phyloP scores from a whole-genome alignment of 2,797 vertebrate genomes.

The Molothrus aeneus region DNA sequence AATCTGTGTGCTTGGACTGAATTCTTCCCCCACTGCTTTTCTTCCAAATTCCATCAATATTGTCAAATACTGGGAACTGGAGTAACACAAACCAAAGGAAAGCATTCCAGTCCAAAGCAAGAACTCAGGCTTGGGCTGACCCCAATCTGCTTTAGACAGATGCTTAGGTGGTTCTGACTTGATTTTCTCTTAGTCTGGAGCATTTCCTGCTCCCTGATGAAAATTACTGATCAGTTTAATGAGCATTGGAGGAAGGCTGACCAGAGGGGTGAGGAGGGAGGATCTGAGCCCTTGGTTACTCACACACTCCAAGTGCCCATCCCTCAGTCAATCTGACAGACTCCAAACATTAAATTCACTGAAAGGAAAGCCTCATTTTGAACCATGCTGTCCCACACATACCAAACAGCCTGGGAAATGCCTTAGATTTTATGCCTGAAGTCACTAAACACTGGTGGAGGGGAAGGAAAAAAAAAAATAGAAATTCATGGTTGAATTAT shows the following conservation, averaged over 20 bases:
- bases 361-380: constrained; percentile 60
- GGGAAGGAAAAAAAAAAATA: not conserved
- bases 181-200: constrained; percentile 1
- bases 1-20: not conserved
- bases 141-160: not conserved
- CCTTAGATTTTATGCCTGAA: constrained; percentile 51
- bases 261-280: not conserved
- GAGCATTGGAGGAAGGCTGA: constrained; percentile 22
- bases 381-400: constrained; percentile 38
- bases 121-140: not conserved
- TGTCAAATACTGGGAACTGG: not conserved
- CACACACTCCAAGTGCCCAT: not conserved
- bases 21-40: not conserved
- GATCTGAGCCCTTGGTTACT: constrained; percentile 9
- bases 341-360: constrained; percentile 59
- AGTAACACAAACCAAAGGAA: not conserved
- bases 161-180: not conserved
- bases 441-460: not conserved
- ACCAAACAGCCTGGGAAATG: constrained; percentile 58
- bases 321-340: constrained; percentile 52
- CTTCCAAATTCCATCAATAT: not conserved
- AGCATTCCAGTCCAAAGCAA: not conserved
- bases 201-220: constrained; percentile 1
- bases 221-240: constrained; percentile 51
- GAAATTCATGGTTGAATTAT: not conserved